phyloP scores from a whole-genome alignment of 2,113 vertebrate genomes.

The Morone chrysops region DNA sequence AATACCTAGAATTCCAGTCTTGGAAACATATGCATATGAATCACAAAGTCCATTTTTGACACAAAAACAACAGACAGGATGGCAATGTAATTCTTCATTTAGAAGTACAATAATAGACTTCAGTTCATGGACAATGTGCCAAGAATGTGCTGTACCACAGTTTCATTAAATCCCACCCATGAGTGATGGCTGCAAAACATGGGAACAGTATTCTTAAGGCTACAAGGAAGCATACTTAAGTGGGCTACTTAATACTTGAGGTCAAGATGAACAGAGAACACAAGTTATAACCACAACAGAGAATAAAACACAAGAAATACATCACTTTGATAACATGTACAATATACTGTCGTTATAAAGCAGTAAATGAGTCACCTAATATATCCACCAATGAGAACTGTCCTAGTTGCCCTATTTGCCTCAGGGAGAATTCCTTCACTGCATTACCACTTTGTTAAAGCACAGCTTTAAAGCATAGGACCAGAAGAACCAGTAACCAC shows the following conservation, averaged over 20 bases:
- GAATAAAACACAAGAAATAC: neutral
- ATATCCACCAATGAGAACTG: neutral
- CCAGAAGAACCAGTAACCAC: neutral
- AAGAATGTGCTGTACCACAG: constrained; percentile 53
- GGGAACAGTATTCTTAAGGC: constrained; percentile 28
- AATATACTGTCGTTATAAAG: neutral
- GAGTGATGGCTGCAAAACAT: constrained; percentile 56
- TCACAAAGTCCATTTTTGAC: neutral
- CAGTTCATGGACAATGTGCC: constrained; percentile 21
- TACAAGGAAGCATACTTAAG: constrained; percentile 21
- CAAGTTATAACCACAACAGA: neutral
- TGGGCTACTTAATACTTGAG: neutral
- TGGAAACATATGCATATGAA: neutral
- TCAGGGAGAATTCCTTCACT: neutral
- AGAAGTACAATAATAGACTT: constrained; percentile 24
- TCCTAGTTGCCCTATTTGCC: neutral
- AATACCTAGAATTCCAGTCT: neutral
- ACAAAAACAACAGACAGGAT: constrained; percentile 8
- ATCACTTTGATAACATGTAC: constrained; percentile 5
- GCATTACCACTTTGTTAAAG: constrained; percentile 2
- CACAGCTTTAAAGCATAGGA: neutral
- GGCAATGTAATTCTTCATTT: neutral
- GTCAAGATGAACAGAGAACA: constrained; percentile 1
- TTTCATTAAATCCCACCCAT: neutral
- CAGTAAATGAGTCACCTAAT: neutral